These are phyloP conservation scores for Euplagia quadripunctaria DNA, from an alignment of 2,888 invertebrate species.

Conservation along the genomic window DNA sequence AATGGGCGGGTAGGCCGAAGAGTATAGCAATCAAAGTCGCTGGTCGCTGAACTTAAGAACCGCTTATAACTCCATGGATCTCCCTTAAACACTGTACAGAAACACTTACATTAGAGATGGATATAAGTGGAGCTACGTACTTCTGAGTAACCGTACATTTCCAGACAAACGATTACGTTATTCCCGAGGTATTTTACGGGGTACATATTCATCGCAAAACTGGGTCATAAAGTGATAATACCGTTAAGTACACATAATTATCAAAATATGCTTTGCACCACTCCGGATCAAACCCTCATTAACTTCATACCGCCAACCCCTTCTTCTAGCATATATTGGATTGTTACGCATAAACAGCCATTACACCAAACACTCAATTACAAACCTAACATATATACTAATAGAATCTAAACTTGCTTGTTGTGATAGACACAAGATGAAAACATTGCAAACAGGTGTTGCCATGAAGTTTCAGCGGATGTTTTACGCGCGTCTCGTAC, in stretches of 20 bases:
- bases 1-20: too few relatives aligned
- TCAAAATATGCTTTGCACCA: conserved; percentile 28
- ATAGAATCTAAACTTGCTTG: conserved; percentile 21
- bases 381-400: background rate
- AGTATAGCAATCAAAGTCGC: too few relatives aligned
- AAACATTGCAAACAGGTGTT: conserved; percentile 22
- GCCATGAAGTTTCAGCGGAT: conserved; percentile 31
- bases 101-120: too few relatives aligned
- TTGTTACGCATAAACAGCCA: conserved; percentile 36
- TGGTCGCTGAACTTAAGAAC: too few relatives aligned
- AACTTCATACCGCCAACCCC: conserved; percentile 28
- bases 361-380: conserved; percentile 7
- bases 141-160: background rate
- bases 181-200: background rate
- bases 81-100: too few relatives aligned
- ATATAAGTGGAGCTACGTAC: background rate
- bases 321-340: conserved; percentile 35
- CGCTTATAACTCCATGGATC: too few relatives aligned
- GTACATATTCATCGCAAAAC: background rate
- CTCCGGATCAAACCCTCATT: conserved; percentile 33
- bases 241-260: conserved; percentile 22
- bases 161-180: background rate
- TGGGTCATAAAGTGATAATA: background rate
- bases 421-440: conserved; percentile 3
- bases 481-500: conserved; percentile 16